Percentiles rank a stretch among this genome's conserved stretches.
These are phyloP conservation scores for Pantherophis alleghaniensis DNA, from an alignment of 2,797 vertebrate genomes.

Conservation along the genomic window DNA sequence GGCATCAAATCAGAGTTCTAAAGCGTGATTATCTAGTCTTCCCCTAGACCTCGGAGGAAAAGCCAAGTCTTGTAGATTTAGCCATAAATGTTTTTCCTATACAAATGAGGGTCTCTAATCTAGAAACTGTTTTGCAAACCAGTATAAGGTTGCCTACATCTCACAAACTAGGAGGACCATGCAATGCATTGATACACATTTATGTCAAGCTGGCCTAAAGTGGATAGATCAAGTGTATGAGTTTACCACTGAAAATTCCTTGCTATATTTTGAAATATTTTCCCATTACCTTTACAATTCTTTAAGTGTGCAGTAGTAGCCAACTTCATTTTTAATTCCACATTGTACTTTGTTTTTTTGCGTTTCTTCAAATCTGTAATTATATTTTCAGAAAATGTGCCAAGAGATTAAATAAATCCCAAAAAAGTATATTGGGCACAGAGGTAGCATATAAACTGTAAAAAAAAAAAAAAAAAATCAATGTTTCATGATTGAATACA, in stretches of 20 bases:
- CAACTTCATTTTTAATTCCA: neutral
- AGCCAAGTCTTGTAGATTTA: neutral
- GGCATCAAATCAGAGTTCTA: too few relatives aligned
- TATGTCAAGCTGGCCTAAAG: neutral
- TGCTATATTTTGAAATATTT: neutral
- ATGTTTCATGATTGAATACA: neutral
- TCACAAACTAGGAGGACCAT: neutral
- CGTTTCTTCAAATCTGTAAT: neutral
- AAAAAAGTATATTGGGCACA: neutral
- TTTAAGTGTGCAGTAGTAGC: neutral
- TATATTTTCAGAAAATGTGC: neutral
- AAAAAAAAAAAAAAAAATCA: neutral
- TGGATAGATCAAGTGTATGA: neutral
- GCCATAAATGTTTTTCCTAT: neutral
- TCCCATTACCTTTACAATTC: neutral
- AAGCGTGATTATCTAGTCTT: too few relatives aligned
- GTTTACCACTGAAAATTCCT: neutral
- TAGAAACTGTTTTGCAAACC: neutral
- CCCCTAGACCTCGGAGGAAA: too few relatives aligned
- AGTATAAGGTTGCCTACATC: neutral
- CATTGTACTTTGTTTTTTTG: neutral
- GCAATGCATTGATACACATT: neutral
- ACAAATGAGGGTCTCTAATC: neutral
- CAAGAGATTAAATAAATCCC: neutral
- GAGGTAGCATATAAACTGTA: neutral